Evolutionary conservation across 2,797 vertebrate species (phyloP).

Genomic region (Pipistrellus pipistrellus): DNA sequence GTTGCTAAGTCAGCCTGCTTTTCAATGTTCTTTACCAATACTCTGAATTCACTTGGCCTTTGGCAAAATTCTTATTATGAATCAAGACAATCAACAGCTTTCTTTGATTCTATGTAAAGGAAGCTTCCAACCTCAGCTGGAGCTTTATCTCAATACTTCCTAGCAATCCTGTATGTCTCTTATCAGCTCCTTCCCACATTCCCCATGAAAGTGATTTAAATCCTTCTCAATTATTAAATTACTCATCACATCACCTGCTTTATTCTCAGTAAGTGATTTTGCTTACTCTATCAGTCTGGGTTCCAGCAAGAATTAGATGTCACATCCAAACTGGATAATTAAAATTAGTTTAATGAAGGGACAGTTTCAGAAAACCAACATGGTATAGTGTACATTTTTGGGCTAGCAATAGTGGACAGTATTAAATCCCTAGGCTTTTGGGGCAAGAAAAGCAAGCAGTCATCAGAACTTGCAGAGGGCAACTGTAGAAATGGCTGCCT

Average conservation of each 20-base stretch:
- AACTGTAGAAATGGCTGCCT: neutral
- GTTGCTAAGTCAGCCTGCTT: neutral
- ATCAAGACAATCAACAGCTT: neutral
- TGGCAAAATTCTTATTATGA: conserved; percentile 5
- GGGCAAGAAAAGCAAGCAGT: neutral
- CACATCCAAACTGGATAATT: neutral
- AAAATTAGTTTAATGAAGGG: conserved; percentile 12
- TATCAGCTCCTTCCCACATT: neutral
- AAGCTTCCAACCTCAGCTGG: neutral
- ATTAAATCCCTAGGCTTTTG: neutral
- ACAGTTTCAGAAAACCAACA: neutral
- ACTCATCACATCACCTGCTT: neutral
- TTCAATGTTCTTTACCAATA: conserved; percentile 19
- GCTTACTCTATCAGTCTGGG: neutral
- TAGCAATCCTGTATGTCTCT: neutral
- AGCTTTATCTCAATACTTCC: neutral
- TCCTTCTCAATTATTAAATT: neutral
- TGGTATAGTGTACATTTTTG: neutral
- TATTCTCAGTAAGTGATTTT: conserved; percentile 15
- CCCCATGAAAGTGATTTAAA: neutral
- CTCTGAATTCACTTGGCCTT: neutral
- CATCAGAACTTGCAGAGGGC: neutral
- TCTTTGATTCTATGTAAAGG: neutral
- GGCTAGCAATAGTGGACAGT: neutral
- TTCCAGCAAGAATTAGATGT: conserved; percentile 19